Percentiles rank a stretch among this genome's conserved stretches.
These are phyloP conservation scores for Bostrychus sinensis DNA, from an alignment of 2,113 vertebrate species.

Conservation along the genomic window DNA sequence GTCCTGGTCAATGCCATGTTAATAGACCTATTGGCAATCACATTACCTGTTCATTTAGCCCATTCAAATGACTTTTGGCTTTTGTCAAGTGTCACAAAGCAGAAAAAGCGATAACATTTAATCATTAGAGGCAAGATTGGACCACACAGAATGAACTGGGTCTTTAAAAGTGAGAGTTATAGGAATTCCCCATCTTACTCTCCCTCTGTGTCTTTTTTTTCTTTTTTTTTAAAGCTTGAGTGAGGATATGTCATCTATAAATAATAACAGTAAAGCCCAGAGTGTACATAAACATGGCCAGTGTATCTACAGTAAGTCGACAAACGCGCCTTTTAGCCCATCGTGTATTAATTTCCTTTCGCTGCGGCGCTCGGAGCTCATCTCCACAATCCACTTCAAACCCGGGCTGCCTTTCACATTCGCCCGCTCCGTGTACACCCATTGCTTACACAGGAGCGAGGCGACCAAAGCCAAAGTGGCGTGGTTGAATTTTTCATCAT, in stretches of 20 bases:
- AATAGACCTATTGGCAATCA: constrained; percentile 1
- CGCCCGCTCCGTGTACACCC: constrained; percentile 17
- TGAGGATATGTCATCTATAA: not conserved
- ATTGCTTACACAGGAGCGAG: constrained; percentile 45
- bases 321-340: not conserved
- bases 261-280: not conserved
- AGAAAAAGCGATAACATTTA: not conserved
- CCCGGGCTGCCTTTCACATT: constrained; percentile 38
- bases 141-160: not conserved
- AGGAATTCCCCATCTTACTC: not conserved
- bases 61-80: not conserved
- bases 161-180: no score
- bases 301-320: not conserved
- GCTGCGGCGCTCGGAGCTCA: constrained; percentile 4
- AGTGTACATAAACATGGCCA: constrained; percentile 7
- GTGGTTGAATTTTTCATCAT: constrained; percentile 68
- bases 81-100: not conserved
- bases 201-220: not conserved
- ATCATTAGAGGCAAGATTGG: not conserved
- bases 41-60: not conserved
- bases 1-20: not conserved
- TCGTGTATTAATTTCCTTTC: not conserved
- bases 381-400: not conserved
- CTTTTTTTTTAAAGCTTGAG: not conserved
- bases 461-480: constrained; percentile 41